phyloP scores from a whole-genome alignment of 2,113 vertebrate species.

The Pomatostomus ruficeps region DNA sequence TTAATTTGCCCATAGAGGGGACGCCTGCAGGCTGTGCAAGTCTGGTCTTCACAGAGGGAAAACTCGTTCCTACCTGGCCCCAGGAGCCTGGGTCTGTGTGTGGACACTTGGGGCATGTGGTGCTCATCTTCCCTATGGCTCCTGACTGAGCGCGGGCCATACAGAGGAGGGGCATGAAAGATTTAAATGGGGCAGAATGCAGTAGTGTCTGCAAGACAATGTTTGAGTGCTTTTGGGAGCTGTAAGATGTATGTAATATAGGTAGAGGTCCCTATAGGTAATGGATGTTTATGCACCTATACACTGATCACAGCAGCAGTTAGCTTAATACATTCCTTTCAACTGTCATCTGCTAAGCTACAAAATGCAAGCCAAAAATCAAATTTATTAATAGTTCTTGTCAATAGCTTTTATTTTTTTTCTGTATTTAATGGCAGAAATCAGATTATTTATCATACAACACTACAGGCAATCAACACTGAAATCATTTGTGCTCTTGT shows the following conservation, averaged over 20 bases:
- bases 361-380: neutral
- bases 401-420: neutral
- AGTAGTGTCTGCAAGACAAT: neutral
- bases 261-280: neutral
- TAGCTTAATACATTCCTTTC: neutral
- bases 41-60: accelerated
- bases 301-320: neutral
- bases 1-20: neutral
- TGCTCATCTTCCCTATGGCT: accelerated
- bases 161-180: neutral
- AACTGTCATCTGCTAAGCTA: neutral
- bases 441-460: neutral
- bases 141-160: neutral
- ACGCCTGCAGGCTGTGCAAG: neutral
- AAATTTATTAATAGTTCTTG: neutral
- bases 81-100: accelerated
- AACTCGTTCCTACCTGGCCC: neutral
- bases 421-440: neutral
- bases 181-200: neutral
- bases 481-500: neutral
- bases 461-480: neutral
- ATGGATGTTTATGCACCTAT: neutral
- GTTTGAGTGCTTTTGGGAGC: neutral
- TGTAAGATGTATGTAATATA: neutral
- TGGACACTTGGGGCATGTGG: accelerated